Base-by-base conservation (phyloP, 2,888 invertebrate genomes). In the Amitus sp. region DNA sequence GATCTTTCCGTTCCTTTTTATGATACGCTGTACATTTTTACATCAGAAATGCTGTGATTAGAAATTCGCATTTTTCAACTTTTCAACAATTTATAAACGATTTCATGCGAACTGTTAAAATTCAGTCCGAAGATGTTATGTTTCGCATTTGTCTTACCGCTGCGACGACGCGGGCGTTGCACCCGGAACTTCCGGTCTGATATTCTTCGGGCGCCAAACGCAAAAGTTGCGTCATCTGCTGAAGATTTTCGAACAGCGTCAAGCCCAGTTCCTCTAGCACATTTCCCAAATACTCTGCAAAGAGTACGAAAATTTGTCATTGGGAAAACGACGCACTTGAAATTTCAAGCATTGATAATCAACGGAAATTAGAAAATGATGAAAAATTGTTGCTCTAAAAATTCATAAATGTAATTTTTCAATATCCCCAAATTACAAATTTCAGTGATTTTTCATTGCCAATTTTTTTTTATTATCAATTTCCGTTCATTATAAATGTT, bases 181-280 rank as follows among this genome's bases (percentile, higher is more conserved):
- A 89, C 3, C 90, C 90, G 10, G 87, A 83, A 70, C 89, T 87
- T 52, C 87, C 82, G 3, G 83, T 83, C 42, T 88, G 86, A 79
- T 91, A 93, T 62, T 90, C 88, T 67, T 90, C 90, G 0, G 88
- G 83, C 2, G 88, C 82, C 20, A 90, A 84, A 77, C 90, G 88
- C 37, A 94, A 83, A 51, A 94, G 82, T 7, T 83, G 82, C n/a
- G 87, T 85, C 62, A 93, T 86, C 72, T 91, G 89, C 49, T 86
- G 85, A 47, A 94, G 79, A 63, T 89, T 88, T 39, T 89, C 87
- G 0, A 89, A 88, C n/a, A 92, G 83, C 1, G 85, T 82, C 18
- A 93, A 83, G 1, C 93, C 94, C 18, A 94, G 83, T 79, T 94
- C 94, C 75, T 94, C 94, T 12, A 94, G 82, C 1, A 94, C 91